Conservation (phyloP, 1,140 invertebrate genomes). For the Cardiocondyla obscurior region DNA sequence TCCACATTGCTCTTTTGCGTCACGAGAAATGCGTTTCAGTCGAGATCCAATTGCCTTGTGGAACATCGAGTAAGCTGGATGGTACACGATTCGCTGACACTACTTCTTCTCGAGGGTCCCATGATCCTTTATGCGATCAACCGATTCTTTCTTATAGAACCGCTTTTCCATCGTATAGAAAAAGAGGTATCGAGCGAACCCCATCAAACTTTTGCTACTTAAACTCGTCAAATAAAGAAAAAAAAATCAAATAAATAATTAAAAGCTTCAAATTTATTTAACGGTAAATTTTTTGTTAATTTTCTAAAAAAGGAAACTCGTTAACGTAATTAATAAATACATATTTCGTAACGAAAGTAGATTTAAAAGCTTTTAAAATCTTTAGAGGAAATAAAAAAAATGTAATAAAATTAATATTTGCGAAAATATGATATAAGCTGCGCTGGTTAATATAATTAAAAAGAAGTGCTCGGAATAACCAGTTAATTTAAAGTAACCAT, state of each 20-base stretch:
- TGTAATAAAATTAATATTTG: not conserved
- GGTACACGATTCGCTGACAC: slow-evolving; percentile 47
- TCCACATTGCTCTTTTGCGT: not conserved
- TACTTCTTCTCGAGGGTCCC: slow-evolving; percentile 37
- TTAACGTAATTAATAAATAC: not conserved
- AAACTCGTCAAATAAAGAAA: not conserved
- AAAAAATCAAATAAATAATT: no score
- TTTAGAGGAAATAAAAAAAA: not conserved
- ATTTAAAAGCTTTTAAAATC: not conserved
- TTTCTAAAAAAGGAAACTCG: not conserved
- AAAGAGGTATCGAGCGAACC: not conserved
- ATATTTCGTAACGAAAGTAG: not conserved
- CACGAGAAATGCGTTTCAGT: not conserved
- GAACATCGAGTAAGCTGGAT: slow-evolving; percentile 29
- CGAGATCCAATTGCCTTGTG: slow-evolving; percentile 4
- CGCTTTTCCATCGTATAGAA: not conserved
- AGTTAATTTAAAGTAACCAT: not conserved
- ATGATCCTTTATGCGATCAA: slow-evolving; percentile 31
- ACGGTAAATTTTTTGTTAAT: not conserved
- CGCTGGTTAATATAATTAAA: slow-evolving; percentile 3
- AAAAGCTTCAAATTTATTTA: not conserved
- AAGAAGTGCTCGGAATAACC: not conserved
- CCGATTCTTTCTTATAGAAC: slow-evolving; percentile 5
- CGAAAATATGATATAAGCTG: not conserved
- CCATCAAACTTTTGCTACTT: not conserved